Percentiles rank a stretch among this genome's conserved stretches.
Evolutionary conservation across 2,888 invertebrate genomes (phyloP).

Genomic region (Mactromeris polynyma): DNA sequence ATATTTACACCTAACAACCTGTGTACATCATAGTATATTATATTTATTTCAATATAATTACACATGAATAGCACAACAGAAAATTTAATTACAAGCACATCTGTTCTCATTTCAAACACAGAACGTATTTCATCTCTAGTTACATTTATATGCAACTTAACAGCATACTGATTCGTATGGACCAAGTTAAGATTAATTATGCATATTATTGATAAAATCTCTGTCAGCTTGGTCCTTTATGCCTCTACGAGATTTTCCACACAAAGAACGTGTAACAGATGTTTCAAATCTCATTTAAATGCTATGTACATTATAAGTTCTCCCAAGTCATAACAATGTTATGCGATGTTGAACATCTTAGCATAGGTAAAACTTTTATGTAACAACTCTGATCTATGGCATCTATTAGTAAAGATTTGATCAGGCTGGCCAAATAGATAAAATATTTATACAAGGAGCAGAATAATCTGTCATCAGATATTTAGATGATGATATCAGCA

Average conservation of each 20-base stretch:
- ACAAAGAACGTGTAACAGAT: constrained; percentile 54
- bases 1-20: neutral
- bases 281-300: constrained; percentile 38
- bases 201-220: constrained; percentile 56
- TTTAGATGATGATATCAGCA: neutral
- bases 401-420: constrained; percentile 22
- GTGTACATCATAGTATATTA: neutral
- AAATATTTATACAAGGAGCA: neutral
- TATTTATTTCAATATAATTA: constrained; percentile 1
- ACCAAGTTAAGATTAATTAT: constrained; percentile 40
- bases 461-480: neutral
- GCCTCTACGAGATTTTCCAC: constrained; percentile 28
- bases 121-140: neutral
- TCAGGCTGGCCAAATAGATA: neutral
- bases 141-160: neutral
- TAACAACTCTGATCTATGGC: neutral
- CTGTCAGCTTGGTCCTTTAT: constrained; percentile 47
- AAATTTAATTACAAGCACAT: constrained; percentile 35
- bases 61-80: neutral
- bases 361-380: neutral
- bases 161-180: constrained; percentile 18
- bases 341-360: neutral
- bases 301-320: constrained; percentile 36
- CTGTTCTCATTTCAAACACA: constrained; percentile 21
- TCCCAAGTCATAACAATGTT: constrained; percentile 36